A percentile compares a stretch with the other conserved stretches of the same genome.
phyloP scores from a whole-genome alignment of 2,888 invertebrate species.

The Pemphredon lugubris region DNA sequence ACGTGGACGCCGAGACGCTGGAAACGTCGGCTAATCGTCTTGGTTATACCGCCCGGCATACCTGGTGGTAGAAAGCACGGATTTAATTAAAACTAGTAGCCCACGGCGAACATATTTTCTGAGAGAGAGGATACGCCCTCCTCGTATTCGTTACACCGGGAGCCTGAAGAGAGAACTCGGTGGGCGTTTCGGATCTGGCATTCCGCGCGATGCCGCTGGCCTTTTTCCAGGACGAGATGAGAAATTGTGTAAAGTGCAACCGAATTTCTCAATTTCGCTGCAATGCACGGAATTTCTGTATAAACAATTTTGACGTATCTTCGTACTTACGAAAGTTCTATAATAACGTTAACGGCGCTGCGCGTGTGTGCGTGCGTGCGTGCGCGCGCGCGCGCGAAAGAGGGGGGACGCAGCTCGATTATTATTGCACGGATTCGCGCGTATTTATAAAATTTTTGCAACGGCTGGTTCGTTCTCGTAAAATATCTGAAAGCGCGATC shows the following conservation, averaged over 20 bases:
- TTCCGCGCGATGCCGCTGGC: slow-evolving; percentile 66
- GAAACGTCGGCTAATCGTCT: slow-evolving; percentile 68
- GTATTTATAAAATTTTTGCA: no score
- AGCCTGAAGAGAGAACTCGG: slow-evolving; percentile 53
- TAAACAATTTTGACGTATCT: slow-evolving; percentile 44
- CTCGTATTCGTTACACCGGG: slow-evolving; percentile 65
- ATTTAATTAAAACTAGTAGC: slow-evolving; percentile 77
- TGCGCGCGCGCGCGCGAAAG: no score
- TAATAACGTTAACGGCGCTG: slow-evolving; percentile 26
- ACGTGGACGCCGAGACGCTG: slow-evolving; percentile 42
- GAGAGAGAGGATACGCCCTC: slow-evolving; percentile 66
- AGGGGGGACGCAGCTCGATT: no score
- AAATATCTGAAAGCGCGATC: not conserved
- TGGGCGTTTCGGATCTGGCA: slow-evolving; percentile 67
- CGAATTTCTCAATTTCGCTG: slow-evolving; percentile 59
- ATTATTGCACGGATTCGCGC: no score
- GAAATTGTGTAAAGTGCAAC: slow-evolving; percentile 64
- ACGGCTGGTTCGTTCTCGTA: no score
- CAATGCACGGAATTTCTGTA: slow-evolving; percentile 53
- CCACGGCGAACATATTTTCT: slow-evolving; percentile 71
- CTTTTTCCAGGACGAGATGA: slow-evolving; percentile 62
- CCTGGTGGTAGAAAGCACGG: slow-evolving; percentile 63
- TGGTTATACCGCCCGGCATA: slow-evolving; percentile 63
- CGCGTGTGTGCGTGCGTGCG: not conserved
- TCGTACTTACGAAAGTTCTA: slow-evolving; percentile 22